A percentile compares a stretch with the other conserved stretches of the same genome.
Evolutionary conservation across 1,140 invertebrate genomes (phyloP).

Genomic region (Drosophila ironensis): DNA sequence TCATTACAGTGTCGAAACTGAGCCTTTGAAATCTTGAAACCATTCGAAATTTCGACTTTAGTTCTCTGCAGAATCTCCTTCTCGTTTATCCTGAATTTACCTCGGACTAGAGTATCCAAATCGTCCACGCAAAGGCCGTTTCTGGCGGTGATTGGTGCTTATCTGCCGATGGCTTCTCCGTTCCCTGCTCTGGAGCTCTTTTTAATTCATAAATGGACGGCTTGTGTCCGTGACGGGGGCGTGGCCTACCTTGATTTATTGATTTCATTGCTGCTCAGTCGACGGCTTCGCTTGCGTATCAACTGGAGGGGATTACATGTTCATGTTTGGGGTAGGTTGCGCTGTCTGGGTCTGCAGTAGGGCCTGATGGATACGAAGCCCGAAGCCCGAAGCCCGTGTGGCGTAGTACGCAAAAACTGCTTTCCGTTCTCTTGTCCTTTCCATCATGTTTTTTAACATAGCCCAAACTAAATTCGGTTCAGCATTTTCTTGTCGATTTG

Average conservation of each 20-base stretch:
- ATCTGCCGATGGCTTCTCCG: conserved; percentile 15
- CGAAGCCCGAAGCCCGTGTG: too few species aligned
- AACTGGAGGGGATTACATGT: conserved; percentile 38
- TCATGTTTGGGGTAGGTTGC: conserved; percentile 34
- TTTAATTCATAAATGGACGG: conserved; percentile 61
- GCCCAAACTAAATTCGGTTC: conserved; percentile 9
- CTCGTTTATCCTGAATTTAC: too few species aligned
- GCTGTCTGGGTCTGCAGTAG: conserved; percentile 5
- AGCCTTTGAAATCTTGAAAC: too few species aligned
- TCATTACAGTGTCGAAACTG: too few species aligned
- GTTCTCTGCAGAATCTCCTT: background rate
- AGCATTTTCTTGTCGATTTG: conserved; percentile 20
- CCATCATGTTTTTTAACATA: conserved; percentile 15
- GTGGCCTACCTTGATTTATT: conserved; percentile 61
- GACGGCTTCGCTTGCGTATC: background rate
- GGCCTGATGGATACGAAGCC: too few species aligned
- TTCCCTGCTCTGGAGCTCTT: conserved; percentile 24
- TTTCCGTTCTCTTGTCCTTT: too few species aligned
- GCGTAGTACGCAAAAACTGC: too few species aligned
- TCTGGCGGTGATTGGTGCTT: conserved; percentile 14
- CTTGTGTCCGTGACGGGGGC: conserved; percentile 38
- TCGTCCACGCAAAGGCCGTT: too few species aligned
- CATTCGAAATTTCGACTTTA: too few species aligned
- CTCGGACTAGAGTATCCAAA: background rate
- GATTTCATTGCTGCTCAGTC: conserved; percentile 19